These are phyloP conservation scores for Tamias sibiricus DNA, from an alignment of 2,113 vertebrate genomes.

Conservation along the genomic window DNA sequence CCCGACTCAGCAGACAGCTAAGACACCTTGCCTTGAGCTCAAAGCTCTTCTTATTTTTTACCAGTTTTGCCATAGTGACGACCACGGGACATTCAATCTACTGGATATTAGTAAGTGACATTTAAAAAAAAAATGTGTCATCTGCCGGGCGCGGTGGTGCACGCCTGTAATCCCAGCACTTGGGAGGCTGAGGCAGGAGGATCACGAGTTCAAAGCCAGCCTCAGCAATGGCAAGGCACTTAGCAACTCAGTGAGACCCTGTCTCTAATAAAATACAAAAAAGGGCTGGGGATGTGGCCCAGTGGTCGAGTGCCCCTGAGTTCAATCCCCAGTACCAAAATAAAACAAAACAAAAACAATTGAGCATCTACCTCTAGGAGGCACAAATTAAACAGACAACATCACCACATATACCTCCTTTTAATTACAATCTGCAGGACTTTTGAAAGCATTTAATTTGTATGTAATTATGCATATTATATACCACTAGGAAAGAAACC, in stretches of 20 bases:
- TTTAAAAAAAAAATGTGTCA: background rate
- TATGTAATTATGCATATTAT: background rate
- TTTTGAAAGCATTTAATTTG: background rate
- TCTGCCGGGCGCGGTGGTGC: too few relatives aligned
- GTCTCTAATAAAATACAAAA: too few relatives aligned
- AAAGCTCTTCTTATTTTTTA: background rate
- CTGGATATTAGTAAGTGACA: background rate
- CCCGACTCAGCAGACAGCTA: background rate
- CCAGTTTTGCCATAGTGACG: background rate
- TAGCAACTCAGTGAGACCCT: too few relatives aligned
- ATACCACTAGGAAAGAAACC: background rate
- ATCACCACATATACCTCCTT: background rate
- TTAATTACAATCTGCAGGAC: background rate
- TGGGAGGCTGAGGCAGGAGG: too few relatives aligned
- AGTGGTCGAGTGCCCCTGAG: too few relatives aligned
- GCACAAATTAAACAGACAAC: background rate
- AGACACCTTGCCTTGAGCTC: background rate
- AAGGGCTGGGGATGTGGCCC: too few relatives aligned
- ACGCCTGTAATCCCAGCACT: too few relatives aligned
- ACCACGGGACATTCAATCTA: background rate
- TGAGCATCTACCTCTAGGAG: background rate
- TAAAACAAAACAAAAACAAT: too few relatives aligned
- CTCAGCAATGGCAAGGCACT: too few relatives aligned
- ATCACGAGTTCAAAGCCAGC: too few relatives aligned
- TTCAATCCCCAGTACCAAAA: too few relatives aligned